phyloP scores from a whole-genome alignment of 2,888 invertebrate species.

The Coleophora flavipennella region DNA sequence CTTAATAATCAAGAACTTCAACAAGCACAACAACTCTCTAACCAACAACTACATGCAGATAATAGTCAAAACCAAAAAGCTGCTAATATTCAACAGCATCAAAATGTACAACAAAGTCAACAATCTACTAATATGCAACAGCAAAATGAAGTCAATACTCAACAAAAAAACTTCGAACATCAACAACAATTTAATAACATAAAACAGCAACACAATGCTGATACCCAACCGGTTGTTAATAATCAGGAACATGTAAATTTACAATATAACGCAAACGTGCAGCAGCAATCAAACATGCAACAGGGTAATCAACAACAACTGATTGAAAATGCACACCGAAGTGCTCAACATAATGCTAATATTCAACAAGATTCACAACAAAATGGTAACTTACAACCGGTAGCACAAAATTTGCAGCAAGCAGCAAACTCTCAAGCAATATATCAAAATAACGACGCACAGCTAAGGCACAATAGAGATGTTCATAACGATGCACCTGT shows the following conservation, averaged over 20 bases:
- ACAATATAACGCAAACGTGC: not conserved
- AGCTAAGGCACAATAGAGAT: too few species aligned
- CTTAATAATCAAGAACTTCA: not conserved
- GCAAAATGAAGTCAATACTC: not conserved
- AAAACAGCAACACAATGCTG: too few species aligned
- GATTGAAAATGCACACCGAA: not conserved
- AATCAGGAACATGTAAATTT: not conserved
- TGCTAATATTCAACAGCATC: not conserved
- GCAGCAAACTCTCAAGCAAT: not conserved
- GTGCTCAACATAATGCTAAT: too few species aligned
- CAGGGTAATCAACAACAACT: not conserved
- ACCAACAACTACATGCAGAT: too few species aligned
- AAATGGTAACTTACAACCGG: constrained; percentile 2
- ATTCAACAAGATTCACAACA: constrained; percentile 1
- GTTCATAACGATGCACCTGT: too few species aligned
- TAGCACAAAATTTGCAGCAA: constrained; percentile 2
- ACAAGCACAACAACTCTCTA: too few species aligned
- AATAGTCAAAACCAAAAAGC: not conserved
- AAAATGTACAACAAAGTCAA: not conserved
- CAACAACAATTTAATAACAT: too few species aligned
- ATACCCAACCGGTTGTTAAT: too few species aligned
- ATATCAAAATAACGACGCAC: too few species aligned
- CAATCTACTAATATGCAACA: not conserved
- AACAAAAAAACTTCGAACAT: too few species aligned
- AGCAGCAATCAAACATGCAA: not conserved